Evolutionary conservation across 2,797 vertebrate genomes (phyloP).

Genomic region (Scyliorhinus canicula): DNA sequence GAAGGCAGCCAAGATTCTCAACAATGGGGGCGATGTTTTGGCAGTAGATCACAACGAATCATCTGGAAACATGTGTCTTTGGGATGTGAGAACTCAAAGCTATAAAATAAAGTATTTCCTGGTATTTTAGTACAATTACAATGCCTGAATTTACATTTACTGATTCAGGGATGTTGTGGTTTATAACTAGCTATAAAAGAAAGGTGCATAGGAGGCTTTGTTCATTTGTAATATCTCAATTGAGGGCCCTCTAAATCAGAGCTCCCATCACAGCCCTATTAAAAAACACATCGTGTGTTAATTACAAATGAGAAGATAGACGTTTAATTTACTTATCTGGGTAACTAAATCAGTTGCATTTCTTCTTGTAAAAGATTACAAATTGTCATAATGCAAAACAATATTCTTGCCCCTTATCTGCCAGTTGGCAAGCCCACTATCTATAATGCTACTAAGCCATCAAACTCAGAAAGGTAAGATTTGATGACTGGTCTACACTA

Average conservation of each 20-base stretch:
- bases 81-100: not conserved
- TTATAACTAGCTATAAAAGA: not conserved
- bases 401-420: not conserved
- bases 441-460: not conserved
- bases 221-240: not conserved
- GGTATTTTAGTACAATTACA: not conserved
- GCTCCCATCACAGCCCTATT: not conserved
- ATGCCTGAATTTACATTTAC: not conserved
- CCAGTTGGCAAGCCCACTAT: not conserved
- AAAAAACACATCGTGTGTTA: not conserved
- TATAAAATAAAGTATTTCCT: slow-evolving; percentile 4
- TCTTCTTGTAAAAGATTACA: not conserved
- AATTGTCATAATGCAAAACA: not conserved
- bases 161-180: not conserved
- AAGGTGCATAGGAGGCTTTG: not conserved
- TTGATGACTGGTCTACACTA: not conserved
- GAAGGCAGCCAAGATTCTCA: not conserved
- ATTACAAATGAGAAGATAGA: not conserved
- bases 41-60: not conserved
- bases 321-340: not conserved
- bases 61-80: slow-evolving; percentile 5
- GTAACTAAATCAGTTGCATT: not conserved
- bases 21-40: not conserved
- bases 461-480: not conserved
- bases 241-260: not conserved